A percentile compares a stretch with the other conserved stretches of the same genome.
These are phyloP conservation scores for Muscicapa striata DNA, from an alignment of 2,797 vertebrate genomes.

Conservation along the genomic window DNA sequence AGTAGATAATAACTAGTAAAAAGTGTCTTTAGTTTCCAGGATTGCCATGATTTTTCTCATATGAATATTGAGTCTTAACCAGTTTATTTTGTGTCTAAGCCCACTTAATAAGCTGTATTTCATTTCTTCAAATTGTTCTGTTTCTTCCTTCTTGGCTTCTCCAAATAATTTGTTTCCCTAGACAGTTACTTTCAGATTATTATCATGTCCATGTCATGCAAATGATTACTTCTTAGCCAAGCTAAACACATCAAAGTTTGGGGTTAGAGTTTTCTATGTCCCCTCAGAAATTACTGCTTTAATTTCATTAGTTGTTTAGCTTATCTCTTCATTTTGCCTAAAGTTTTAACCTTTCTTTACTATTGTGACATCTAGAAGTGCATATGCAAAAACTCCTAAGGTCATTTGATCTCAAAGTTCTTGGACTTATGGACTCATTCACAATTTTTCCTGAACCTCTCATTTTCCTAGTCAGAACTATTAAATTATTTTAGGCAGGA, in stretches of 20 bases:
- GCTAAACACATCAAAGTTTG: neutral
- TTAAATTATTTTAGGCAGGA: neutral
- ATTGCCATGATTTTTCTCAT: neutral
- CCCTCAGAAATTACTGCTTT: neutral
- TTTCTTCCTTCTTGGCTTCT: neutral
- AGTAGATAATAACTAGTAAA: neutral
- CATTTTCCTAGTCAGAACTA: neutral
- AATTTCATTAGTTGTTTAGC: neutral
- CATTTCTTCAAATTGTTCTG: neutral
- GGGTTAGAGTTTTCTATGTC: neutral
- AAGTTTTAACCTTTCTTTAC: neutral
- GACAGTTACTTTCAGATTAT: neutral
- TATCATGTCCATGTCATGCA: neutral
- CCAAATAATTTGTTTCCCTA: neutral
- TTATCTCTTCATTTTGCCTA: neutral
- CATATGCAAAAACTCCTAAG: neutral
- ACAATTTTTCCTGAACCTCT: neutral
- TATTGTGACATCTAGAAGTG: neutral
- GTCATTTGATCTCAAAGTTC: neutral
- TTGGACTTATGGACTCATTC: neutral
- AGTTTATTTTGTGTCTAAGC: neutral
- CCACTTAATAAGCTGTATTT: neutral
- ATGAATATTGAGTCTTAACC: neutral
- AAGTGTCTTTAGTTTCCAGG: neutral
- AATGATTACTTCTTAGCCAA: neutral